Evolutionary conservation across 2,113 vertebrate species (phyloP).

Genomic region (Megaceryle torquata): DNA sequence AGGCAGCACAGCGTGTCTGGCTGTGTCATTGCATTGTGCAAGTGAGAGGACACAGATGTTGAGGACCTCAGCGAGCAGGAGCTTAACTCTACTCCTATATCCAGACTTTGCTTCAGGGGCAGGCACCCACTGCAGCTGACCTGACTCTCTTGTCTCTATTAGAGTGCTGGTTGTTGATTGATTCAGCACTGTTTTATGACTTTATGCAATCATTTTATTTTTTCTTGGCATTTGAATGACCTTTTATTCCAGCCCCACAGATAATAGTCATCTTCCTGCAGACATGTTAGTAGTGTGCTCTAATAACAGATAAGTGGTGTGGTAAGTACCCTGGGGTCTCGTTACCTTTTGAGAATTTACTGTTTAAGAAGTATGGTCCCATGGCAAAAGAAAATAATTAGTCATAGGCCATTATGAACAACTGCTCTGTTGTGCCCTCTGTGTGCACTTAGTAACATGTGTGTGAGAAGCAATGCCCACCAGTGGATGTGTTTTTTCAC

Average conservation of each 20-base stretch:
- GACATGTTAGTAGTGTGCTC: background rate
- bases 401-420: background rate
- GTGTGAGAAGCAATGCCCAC: background rate
- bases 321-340: background rate
- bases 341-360: background rate
- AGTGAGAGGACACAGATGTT: background rate
- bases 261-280: constrained; percentile 7
- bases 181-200: background rate
- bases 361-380: background rate
- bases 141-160: background rate
- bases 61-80: background rate
- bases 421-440: background rate
- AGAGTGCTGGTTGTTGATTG: background rate
- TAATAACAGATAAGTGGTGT: constrained; percentile 21
- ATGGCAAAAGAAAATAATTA: background rate
- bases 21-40: background rate
- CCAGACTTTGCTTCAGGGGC: background rate
- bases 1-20: background rate
- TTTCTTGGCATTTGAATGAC: constrained; percentile 15
- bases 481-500: background rate
- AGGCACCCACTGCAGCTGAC: background rate
- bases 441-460: background rate
- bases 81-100: background rate
- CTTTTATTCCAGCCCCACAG: background rate
- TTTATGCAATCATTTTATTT: constrained; percentile 1